These are phyloP conservation scores for Mesitornis unicolor DNA, from an alignment of 2,113 vertebrate genomes.

Conservation along the genomic window DNA sequence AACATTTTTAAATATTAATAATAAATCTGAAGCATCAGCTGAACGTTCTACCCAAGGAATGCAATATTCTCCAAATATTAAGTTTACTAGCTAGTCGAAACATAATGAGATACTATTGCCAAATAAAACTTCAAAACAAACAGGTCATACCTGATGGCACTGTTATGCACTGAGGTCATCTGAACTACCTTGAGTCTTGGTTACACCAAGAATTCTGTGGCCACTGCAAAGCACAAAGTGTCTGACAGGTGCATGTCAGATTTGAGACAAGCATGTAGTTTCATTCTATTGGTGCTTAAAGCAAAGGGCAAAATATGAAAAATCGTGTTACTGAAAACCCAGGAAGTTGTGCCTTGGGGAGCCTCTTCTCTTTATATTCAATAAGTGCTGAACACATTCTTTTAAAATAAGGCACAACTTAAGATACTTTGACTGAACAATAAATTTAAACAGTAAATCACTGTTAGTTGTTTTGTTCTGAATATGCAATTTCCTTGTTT, in stretches of 20 bases:
- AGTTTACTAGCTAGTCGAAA: neutral
- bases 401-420: neutral
- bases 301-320: neutral
- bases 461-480: neutral
- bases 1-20: neutral
- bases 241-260: neutral
- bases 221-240: neutral
- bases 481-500: neutral
- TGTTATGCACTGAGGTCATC: neutral
- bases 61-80: neutral
- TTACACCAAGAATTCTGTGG: neutral
- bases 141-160: neutral
- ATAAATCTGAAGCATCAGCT: neutral
- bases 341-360: neutral
- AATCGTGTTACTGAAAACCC: neutral
- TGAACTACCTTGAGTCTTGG: neutral
- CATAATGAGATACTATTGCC: neutral
- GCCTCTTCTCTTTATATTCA: neutral
- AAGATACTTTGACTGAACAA: neutral
- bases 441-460: neutral
- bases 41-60: neutral
- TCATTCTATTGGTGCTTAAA: neutral
- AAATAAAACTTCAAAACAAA: neutral
- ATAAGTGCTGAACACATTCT: neutral
- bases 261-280: neutral